These are phyloP conservation scores for Ceryle rudis DNA, from an alignment of 2,797 vertebrate species.

Conservation along the genomic window DNA sequence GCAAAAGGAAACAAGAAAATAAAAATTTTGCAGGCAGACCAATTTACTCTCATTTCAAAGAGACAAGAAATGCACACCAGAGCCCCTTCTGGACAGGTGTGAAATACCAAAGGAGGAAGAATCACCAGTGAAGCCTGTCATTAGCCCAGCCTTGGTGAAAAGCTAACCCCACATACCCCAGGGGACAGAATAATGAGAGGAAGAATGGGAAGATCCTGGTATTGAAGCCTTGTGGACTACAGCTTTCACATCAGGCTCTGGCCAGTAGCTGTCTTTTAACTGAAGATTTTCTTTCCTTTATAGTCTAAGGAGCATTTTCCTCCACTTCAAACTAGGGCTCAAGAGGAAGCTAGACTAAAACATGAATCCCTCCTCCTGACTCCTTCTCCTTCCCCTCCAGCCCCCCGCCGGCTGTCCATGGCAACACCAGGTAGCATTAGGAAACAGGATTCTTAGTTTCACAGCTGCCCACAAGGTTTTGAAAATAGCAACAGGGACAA, in stretches of 20 bases:
- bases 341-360: background rate
- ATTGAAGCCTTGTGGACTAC: background rate
- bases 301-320: background rate
- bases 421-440: background rate
- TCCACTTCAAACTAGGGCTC: background rate
- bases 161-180: background rate
- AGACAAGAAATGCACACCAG: background rate
- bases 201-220: background rate
- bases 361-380: background rate
- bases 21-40: background rate
- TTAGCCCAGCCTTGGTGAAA: background rate
- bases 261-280: background rate
- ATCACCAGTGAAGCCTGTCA: background rate
- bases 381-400: background rate
- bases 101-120: background rate
- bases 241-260: background rate
- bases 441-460: background rate
- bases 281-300: fast-evolving
- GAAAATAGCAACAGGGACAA: slow-evolving; percentile 11
- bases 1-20: background rate
- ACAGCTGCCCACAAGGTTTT: slow-evolving; percentile 6
- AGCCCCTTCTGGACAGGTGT: background rate
- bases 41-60: background rate
- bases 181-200: background rate
- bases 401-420: background rate